These are phyloP conservation scores for Drymonia ruficornis DNA, from an alignment of 2,888 invertebrate genomes.

Conservation along the genomic window DNA sequence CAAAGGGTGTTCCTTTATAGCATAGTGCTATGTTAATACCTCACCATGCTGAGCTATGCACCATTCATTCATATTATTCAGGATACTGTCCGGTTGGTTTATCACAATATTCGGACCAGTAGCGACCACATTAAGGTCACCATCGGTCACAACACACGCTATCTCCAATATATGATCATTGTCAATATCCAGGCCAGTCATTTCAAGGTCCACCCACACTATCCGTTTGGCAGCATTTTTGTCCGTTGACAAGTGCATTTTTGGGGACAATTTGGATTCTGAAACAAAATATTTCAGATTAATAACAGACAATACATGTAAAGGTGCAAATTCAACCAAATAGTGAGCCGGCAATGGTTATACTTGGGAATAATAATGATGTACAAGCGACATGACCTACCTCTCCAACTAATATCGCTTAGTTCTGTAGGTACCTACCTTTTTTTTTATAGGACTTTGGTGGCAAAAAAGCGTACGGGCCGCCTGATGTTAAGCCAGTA, in stretches of 20 bases:
- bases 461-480: no score
- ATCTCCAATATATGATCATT: constrained; percentile 94
- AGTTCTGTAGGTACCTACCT: no score
- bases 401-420: no score
- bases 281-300: constrained; percentile 14
- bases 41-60: constrained; percentile 91
- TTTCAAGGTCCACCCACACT: constrained; percentile 93
- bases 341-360: no score
- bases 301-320: no score
- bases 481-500: no score
- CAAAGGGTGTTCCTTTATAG: no score
- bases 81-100: constrained; percentile 88
- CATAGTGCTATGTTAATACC: constrained; percentile 72
- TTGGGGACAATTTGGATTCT: constrained; percentile 18
- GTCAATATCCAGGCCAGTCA: constrained; percentile 94
- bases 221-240: constrained; percentile 68
- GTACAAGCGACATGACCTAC: no score
- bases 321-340: no score
- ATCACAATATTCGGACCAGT: constrained; percentile 91
- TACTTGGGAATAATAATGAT: no score
- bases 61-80: constrained; percentile 94
- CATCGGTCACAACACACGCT: constrained; percentile 94
- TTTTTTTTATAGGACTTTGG: no score
- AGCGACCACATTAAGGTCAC: constrained; percentile 89
- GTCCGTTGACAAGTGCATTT: constrained; percentile 25